Evolutionary conservation across 2,113 vertebrate species (phyloP).

Genomic region (Menura novaehollandiae): DNA sequence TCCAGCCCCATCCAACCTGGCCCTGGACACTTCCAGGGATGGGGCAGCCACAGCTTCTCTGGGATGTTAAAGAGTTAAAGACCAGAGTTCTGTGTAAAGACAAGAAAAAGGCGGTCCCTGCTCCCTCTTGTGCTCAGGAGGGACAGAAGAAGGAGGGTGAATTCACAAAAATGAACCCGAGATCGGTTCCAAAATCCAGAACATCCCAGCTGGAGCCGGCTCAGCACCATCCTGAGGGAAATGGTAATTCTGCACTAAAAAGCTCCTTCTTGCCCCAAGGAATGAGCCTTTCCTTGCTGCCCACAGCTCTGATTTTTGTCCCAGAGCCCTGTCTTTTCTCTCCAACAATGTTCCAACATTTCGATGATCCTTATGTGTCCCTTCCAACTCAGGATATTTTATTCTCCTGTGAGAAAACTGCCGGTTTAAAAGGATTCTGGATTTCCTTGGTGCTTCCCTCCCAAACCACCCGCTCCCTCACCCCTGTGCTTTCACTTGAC

Average conservation of each 20-base stretch:
- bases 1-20: background rate
- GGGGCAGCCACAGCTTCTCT: background rate
- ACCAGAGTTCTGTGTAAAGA: background rate
- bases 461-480: background rate
- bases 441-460: background rate
- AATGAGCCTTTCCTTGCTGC: rapidly evolving
- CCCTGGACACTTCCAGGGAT: background rate
- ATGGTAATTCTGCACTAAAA: background rate
- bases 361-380: too few species aligned
- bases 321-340: background rate
- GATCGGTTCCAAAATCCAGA: background rate
- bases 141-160: background rate
- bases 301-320: background rate
- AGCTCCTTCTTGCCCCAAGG: background rate
- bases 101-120: background rate
- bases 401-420: rapidly evolving
- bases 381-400: background rate
- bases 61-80: background rate
- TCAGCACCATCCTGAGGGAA: background rate
- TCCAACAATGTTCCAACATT: background rate
- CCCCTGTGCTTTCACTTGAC: background rate
- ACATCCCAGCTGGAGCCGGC: background rate
- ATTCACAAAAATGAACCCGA: background rate
- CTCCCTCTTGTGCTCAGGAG: rapidly evolving
- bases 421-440: background rate